Conservation (phyloP, 1,140 invertebrate genomes). For the Subanguina moxae region DNA sequence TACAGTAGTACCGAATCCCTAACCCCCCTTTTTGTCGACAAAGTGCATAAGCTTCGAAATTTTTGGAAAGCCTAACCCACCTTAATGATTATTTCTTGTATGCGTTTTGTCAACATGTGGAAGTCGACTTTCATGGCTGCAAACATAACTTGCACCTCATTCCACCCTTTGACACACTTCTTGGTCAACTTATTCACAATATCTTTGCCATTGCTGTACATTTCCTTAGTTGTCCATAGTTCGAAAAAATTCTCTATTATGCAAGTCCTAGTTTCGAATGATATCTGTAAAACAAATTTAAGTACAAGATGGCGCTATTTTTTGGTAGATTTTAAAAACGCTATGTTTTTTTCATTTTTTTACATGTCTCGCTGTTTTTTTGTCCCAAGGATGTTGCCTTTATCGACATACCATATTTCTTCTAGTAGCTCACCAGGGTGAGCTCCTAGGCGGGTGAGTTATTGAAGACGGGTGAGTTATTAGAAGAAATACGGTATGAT, state of each 20-base stretch:
- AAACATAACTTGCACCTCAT: not conserved
- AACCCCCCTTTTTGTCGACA: no score
- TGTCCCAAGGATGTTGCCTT: no score
- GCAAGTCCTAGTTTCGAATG: not conserved
- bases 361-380: no score
- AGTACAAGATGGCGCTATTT: no score
- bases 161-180: not conserved
- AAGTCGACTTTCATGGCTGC: not conserved
- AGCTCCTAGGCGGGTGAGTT: no score
- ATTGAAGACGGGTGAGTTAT: no score
- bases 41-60: not conserved
- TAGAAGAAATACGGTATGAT: no score
- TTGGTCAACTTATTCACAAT: not conserved
- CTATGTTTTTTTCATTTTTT: no score
- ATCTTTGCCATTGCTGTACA: not conserved
- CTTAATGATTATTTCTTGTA: not conserved
- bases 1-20: no score
- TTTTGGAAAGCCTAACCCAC: not conserved
- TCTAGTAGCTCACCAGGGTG: no score
- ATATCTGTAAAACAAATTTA: not conserved
- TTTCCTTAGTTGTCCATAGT: not conserved
- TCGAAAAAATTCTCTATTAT: not conserved
- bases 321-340: no score
- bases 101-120: not conserved
- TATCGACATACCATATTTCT: no score